Evolutionary conservation across 2,888 invertebrate species (phyloP), one percentile per base, ranked within the genome.

Genomic region (Hirudinaria manillensis): DNA sequence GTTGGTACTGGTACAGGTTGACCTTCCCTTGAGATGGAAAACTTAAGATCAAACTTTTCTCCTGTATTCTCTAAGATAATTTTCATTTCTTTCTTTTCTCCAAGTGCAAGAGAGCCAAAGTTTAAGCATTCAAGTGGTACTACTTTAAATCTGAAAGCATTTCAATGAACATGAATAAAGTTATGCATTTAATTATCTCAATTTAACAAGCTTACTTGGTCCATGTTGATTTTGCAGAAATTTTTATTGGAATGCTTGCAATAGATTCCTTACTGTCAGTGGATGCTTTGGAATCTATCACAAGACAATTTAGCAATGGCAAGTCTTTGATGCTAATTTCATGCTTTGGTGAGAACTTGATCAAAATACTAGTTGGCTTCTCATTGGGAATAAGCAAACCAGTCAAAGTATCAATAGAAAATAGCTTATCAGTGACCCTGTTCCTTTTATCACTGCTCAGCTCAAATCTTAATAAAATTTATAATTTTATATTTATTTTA

Each of bases 171-270:
- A 61, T 61, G 61, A 61, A 7, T 61, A n/a, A 61, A 61, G n/a
- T 29, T n/a, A 34, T 34, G 32, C 6, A 68, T 32, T 29, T 68
- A 61, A 61, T 24, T 29, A 61, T 2, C 19, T 16, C 3, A 61
- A 61, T 2, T 10, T 27, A 38, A 55, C 3, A 21, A 19, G 81
- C 83, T 80, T 79, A 86, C 85, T 84, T 86, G 83, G 83, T 83
- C 79, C 83, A 85, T 65, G 85, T 83, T 38, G 84, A 80, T 77
- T 82, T 82, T 36, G 83, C 85, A 19, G 85, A 83, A 10, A 86
- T 80, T 79, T 84, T 84, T 78, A 86, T 83, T n/a, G 86, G 86
- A 55, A 86, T 85, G 76, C 82, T 83, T 70, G 86, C 86, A 65
- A 86, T 85, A 27, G 82, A 80, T 78, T 85, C 83, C 32, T 36